Evolutionary conservation across 2,797 vertebrate species (phyloP).

Genomic region (Argentina silus): DNA sequence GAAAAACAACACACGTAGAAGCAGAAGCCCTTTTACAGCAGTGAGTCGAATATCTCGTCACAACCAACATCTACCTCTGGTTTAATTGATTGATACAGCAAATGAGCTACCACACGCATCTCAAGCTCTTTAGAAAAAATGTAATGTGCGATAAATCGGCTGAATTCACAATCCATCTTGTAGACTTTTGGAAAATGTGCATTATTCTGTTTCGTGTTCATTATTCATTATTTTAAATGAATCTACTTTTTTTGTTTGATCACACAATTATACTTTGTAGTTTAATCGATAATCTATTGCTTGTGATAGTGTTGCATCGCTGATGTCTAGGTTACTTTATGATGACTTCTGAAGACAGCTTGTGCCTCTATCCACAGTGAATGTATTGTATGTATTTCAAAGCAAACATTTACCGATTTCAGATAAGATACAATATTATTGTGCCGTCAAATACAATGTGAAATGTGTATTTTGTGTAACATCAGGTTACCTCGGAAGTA

Average conservation of each 20-base stretch:
- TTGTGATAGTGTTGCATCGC: conserved; percentile 36
- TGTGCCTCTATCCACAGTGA: conserved; percentile 40
- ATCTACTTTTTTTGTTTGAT: conserved; percentile 28
- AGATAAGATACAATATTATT: conserved; percentile 27
- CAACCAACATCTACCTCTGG: conserved; percentile 41
- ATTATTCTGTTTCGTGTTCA: conserved; percentile 32
- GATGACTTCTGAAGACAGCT: conserved; percentile 14
- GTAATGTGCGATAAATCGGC: conserved; percentile 16
- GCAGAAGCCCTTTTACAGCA: conserved; percentile 55
- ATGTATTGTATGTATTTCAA: conserved; percentile 31
- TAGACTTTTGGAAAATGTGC: not conserved
- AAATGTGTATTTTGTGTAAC: conserved; percentile 49
- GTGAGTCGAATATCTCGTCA: conserved; percentile 34
- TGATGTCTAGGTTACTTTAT: conserved; percentile 36
- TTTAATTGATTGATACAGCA: conserved; percentile 43
- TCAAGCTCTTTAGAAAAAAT: conserved; percentile 12
- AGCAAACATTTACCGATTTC: conserved; percentile 39
- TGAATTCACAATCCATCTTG: conserved; percentile 15
- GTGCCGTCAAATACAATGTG: conserved; percentile 44
- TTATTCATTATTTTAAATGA: conserved; percentile 30
- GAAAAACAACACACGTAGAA: conserved; percentile 26
- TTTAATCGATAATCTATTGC: not conserved
- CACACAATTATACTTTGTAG: conserved; percentile 54
- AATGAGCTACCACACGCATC: not conserved
- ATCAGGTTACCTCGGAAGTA: conserved; percentile 34